A percentile compares a stretch with the other conserved stretches of the same genome.
Conservation (phyloP, 2,113 vertebrate genomes). For the Trematomus loennbergii region DNA sequence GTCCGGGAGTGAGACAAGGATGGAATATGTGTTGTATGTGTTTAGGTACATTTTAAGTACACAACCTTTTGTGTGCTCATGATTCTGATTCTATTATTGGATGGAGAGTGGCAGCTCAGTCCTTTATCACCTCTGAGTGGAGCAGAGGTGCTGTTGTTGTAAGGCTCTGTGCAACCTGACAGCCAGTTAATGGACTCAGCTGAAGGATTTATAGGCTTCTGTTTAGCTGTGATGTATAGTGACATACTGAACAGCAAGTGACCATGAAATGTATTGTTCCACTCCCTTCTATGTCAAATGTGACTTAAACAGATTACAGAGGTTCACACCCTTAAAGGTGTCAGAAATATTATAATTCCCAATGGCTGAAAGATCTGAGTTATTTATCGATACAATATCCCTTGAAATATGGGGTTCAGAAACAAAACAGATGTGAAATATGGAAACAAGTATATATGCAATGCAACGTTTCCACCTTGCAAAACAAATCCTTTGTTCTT, state of each 20-base stretch:
- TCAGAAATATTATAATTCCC: background rate
- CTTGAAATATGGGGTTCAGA: too few species aligned
- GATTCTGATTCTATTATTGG: background rate
- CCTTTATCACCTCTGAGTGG: constrained; percentile 33
- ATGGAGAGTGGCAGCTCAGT: constrained; percentile 8
- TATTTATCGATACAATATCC: background rate
- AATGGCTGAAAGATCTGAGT: background rate
- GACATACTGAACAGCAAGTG: background rate
- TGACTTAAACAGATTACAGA: too few species aligned
- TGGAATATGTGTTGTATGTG: background rate
- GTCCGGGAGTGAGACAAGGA: too few species aligned
- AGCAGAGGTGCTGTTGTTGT: constrained; percentile 19
- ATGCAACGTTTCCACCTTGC: background rate
- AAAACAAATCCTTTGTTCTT: background rate
- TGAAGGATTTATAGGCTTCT: background rate
- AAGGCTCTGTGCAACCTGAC: constrained; percentile 15
- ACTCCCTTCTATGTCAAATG: background rate
- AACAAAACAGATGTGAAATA: too few species aligned
- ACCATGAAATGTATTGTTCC: background rate
- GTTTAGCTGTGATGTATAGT: background rate
- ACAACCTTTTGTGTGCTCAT: background rate
- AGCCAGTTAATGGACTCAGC: constrained; percentile 12
- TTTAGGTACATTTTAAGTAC: background rate
- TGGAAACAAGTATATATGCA: background rate
- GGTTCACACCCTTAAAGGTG: background rate